Percentiles rank a stretch among this genome's conserved stretches.
phyloP scores from a whole-genome alignment of 2,113 vertebrate genomes.

The Megaceryle maxima region DNA sequence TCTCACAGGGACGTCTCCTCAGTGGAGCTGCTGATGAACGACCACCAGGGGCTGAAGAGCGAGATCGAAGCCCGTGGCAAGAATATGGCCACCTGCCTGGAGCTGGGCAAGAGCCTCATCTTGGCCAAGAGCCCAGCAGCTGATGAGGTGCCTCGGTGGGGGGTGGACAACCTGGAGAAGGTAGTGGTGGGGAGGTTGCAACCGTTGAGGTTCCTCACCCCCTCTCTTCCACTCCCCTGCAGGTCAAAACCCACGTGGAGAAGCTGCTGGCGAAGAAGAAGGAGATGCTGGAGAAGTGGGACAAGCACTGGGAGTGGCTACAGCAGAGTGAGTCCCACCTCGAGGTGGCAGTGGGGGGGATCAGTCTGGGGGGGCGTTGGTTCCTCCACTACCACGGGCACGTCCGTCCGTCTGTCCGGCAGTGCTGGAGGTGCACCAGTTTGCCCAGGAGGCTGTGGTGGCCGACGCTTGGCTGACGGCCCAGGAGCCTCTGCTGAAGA shows the following conservation, averaged over 20 bases:
- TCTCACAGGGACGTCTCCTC: slow-evolving; percentile 89
- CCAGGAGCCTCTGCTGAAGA: slow-evolving; percentile 89
- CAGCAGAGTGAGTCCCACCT: slow-evolving; percentile 86
- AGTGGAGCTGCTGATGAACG: slow-evolving; percentile 94
- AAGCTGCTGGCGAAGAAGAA: slow-evolving; percentile 86
- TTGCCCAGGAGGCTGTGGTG: slow-evolving; percentile 93
- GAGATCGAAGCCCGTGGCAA: slow-evolving; percentile 87
- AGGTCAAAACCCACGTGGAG: slow-evolving; percentile 92
- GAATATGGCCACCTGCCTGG: slow-evolving; percentile 83
- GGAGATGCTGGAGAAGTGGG: slow-evolving; percentile 91
- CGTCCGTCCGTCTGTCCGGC: not conserved
- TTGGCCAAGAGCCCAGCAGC: slow-evolving; percentile 85
- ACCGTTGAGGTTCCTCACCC: too few relatives aligned
- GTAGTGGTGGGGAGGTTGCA: too few relatives aligned
- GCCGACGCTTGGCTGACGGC: slow-evolving; percentile 92
- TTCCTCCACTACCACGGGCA: not conserved
- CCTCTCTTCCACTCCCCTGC: not conserved
- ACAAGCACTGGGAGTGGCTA: slow-evolving; percentile 91
- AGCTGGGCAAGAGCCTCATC: slow-evolving; percentile 89
- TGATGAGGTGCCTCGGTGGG: slow-evolving; percentile 78
- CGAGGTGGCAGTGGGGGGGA: too few relatives aligned
- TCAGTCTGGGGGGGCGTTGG: not conserved
- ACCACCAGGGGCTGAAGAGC: slow-evolving; percentile 91
- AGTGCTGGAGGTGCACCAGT: slow-evolving; percentile 96
- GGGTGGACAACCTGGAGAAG: too few relatives aligned